Conservation (phyloP, 2,797 vertebrate species). For the Steatocranus sp. region DNA sequence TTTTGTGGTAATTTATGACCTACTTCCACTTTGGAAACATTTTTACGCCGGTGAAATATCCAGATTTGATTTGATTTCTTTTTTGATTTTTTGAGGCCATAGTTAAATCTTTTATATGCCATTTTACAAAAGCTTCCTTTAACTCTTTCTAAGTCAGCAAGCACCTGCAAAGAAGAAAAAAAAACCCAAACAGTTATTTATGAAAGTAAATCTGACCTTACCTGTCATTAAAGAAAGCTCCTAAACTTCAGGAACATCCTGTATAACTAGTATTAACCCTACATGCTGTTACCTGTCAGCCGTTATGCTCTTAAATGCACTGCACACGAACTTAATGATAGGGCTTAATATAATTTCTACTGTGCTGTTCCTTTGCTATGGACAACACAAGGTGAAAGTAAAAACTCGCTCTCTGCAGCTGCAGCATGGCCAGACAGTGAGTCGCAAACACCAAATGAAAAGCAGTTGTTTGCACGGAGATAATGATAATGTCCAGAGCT, state of each 20-base stretch:
- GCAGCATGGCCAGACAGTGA: background rate
- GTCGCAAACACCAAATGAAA: background rate
- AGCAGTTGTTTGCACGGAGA: background rate
- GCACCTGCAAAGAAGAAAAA: background rate
- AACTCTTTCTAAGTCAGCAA: background rate
- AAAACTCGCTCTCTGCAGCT: background rate
- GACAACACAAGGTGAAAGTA: background rate
- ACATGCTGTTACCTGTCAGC: background rate
- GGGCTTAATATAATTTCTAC: background rate
- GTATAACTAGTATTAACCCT: background rate
- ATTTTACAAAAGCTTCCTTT: background rate
- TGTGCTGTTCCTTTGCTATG: background rate
- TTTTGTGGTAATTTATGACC: background rate
- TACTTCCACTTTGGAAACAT: background rate
- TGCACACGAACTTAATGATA: background rate
- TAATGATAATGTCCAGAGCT: background rate
- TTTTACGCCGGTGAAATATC: background rate
- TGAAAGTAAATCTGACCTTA: background rate
- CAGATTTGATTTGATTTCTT: background rate
- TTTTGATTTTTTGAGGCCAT: background rate
- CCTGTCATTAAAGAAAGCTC: background rate
- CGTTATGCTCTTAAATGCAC: background rate
- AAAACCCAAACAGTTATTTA: fast-evolving
- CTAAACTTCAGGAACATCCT: background rate
- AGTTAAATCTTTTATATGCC: background rate